phyloP scores from a whole-genome alignment of 2,113 vertebrate genomes.

The Barbus barbus region DNA sequence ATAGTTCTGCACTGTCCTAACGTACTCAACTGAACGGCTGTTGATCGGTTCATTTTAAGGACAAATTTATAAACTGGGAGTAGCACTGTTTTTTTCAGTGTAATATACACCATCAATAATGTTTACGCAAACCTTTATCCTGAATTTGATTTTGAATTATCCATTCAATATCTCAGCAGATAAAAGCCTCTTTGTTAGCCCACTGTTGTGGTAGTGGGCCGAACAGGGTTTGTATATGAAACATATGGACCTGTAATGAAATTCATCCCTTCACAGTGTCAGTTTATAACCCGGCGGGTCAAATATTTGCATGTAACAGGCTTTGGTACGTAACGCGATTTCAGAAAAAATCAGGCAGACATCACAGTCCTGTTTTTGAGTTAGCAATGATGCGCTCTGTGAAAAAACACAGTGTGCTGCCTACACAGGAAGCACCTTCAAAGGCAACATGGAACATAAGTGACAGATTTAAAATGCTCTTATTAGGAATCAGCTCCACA shows the following conservation, averaged over 20 bases:
- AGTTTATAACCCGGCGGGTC: neutral
- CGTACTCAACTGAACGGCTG: neutral
- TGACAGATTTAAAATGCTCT: too few species aligned
- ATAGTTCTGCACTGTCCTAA: neutral
- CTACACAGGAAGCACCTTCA: too few species aligned
- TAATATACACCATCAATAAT: slow-evolving; percentile 33
- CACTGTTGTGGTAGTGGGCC: neutral
- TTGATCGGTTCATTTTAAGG: slow-evolving; percentile 16
- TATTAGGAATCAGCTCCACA: too few species aligned
- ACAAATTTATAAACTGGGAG: slow-evolving; percentile 41
- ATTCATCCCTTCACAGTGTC: neutral
- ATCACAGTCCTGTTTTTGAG: too few species aligned
- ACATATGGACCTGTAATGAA: slow-evolving; percentile 47
- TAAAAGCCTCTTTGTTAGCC: slow-evolving; percentile 8
- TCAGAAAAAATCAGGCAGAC: neutral
- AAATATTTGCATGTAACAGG: neutral
- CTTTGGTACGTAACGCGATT: neutral
- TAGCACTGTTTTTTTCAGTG: neutral
- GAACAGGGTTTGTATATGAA: slow-evolving; percentile 40
- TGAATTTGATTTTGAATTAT: slow-evolving; percentile 33
- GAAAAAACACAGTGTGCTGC: too few species aligned
- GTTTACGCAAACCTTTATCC: slow-evolving; percentile 40
- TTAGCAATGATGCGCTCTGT: too few species aligned
- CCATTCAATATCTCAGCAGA: neutral
- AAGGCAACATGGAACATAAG: too few species aligned